Evolutionary conservation across 2,113 vertebrate genomes (phyloP).

Genomic region (Galeopterus variegatus): DNA sequence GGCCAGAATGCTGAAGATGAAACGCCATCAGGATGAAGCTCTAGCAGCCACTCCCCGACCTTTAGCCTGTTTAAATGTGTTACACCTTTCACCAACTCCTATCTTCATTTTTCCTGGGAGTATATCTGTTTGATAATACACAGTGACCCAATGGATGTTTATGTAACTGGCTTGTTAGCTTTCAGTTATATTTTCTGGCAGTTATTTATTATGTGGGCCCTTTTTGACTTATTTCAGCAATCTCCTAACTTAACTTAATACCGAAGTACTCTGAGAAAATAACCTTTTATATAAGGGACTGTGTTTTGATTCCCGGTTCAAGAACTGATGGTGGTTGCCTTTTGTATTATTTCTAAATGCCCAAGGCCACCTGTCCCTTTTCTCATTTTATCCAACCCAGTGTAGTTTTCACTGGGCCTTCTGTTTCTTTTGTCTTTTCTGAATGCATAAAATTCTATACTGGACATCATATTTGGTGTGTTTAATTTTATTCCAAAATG

Average conservation of each 20-base stretch:
- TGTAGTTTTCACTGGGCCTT: neutral
- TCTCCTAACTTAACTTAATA: slow-evolving; percentile 43
- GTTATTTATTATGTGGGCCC: neutral
- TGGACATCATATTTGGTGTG: neutral
- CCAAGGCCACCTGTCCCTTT: neutral
- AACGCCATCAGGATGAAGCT: neutral
- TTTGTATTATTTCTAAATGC: neutral
- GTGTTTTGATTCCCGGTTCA: neutral
- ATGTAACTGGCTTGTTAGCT: neutral
- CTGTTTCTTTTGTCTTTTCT: neutral
- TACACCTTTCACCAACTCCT: neutral
- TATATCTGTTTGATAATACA: neutral
- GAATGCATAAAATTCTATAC: neutral
- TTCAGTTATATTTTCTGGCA: neutral
- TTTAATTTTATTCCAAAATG: slow-evolving; percentile 31
- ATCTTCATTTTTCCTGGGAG: neutral
- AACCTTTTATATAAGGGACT: neutral
- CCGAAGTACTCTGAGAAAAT: slow-evolving; percentile 13
- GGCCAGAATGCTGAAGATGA: neutral
- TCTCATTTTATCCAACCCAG: neutral
- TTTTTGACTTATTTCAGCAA: slow-evolving; percentile 9
- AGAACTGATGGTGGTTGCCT: neutral
- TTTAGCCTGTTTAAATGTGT: neutral
- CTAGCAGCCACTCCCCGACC: neutral
- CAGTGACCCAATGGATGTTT: neutral